Conservation (phyloP, 2,113 vertebrate species). For the Pterocles gutturalis region DNA sequence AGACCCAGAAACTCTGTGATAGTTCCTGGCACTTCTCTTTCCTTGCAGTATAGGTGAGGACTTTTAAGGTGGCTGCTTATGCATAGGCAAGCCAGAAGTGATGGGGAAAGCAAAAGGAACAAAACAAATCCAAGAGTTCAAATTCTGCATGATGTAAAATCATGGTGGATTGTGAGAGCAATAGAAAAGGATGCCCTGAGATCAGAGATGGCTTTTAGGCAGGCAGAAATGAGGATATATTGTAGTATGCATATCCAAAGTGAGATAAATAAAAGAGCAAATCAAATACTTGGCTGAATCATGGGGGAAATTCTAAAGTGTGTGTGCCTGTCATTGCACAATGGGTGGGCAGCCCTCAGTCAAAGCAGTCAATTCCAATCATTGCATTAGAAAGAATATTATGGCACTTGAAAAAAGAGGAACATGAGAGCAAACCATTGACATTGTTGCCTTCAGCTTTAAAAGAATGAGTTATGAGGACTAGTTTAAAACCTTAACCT, state of each 20-base stretch:
- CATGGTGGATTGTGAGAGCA: neutral
- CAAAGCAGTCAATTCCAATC: neutral
- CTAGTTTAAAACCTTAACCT: slow-evolving; percentile 43
- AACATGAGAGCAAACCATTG: neutral
- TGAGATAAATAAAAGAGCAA: neutral
- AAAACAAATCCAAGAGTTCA: neutral
- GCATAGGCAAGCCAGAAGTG: neutral
- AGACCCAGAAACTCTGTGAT: neutral
- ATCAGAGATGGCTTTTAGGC: neutral
- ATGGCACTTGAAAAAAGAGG: neutral
- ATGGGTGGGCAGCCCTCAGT: neutral
- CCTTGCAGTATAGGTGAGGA: neutral
- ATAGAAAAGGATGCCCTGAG: neutral
- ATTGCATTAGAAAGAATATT: neutral
- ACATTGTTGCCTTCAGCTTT: slow-evolving; percentile 16
- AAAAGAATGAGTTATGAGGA: neutral
- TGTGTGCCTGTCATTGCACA: rapidly evolving
- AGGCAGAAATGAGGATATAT: neutral
- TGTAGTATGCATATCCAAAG: neutral
- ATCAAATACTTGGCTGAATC: neutral
- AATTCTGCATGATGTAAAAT: neutral
- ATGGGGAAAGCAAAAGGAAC: neutral
- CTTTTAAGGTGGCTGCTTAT: neutral
- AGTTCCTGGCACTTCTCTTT: neutral
- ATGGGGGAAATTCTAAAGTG: neutral